A percentile compares a stretch with the other conserved stretches of the same genome.
phyloP scores from a whole-genome alignment of 2,113 vertebrate genomes.

The Blennius ocellaris region DNA sequence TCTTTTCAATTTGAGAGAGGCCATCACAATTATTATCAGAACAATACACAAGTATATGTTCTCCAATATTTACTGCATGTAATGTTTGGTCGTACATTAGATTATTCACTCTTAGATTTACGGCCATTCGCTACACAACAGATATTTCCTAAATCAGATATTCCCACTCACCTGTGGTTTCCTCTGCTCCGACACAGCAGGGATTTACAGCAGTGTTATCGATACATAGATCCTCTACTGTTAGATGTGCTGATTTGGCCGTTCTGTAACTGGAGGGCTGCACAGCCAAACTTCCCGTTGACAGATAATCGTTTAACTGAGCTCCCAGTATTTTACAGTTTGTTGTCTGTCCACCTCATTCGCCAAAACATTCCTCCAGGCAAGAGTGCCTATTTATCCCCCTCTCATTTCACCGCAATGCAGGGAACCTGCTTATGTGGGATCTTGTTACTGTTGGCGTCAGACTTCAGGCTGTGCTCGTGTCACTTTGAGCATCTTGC shows the following conservation, averaged over 20 bases:
- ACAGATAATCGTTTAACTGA: conserved; percentile 28
- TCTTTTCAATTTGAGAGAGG: no score
- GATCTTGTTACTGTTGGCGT: conserved; percentile 31
- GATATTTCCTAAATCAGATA: background rate
- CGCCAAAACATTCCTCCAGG: conserved; percentile 12
- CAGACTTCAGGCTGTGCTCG: conserved; percentile 17
- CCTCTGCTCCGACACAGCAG: no score
- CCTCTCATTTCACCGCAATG: conserved; percentile 26
- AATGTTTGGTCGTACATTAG: conserved; percentile 6
- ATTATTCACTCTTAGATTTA: background rate
- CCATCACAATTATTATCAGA: no score
- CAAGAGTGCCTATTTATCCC: conserved; percentile 9
- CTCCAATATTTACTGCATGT: no score
- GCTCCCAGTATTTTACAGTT: conserved; percentile 12
- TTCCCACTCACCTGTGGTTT: background rate
- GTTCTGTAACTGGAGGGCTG: conserved; percentile 28
- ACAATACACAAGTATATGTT: no score
- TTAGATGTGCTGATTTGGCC: conserved; percentile 36
- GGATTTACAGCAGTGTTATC: conserved; percentile 29
- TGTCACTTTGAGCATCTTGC: no score
- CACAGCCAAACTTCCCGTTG: conserved; percentile 14
- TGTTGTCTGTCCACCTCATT: conserved; percentile 17
- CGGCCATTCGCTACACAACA: background rate
- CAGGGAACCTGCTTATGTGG: conserved; percentile 21
- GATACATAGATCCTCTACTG: conserved; percentile 27